Conservation (phyloP, 2,113 vertebrate genomes). For the Corvus cornix region DNA sequence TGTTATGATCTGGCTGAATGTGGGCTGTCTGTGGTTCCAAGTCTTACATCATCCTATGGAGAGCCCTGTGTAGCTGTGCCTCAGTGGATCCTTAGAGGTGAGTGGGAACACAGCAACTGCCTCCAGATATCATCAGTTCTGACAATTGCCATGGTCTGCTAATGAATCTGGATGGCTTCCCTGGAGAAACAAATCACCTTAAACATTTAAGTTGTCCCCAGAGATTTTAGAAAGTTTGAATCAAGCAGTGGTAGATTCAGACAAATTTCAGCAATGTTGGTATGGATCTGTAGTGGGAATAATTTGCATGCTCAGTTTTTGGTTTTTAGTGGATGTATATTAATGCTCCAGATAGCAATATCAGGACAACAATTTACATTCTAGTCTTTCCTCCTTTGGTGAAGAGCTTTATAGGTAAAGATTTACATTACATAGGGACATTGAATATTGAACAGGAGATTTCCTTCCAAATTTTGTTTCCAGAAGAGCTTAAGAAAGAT, state of each 20-base stretch:
- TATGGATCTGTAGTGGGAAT: neutral
- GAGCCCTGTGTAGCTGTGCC: neutral
- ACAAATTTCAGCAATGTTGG: neutral
- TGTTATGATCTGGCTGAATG: neutral
- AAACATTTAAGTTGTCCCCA: neutral
- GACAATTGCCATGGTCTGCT: neutral
- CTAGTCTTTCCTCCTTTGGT: neutral
- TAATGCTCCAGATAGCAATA: neutral
- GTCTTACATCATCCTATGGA: neutral
- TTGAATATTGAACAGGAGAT: slow-evolving; percentile 32
- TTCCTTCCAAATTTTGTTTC: slow-evolving; percentile 51
- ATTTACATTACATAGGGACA: neutral
- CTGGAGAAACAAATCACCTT: neutral
- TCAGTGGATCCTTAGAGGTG: neutral
- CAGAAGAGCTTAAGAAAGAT: slow-evolving; percentile 40
- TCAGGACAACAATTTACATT: slow-evolving; percentile 28
- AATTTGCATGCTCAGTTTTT: neutral
- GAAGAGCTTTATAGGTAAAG: neutral
- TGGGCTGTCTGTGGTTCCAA: neutral
- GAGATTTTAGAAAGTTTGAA: neutral
- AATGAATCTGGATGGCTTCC: neutral
- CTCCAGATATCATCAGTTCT: neutral
- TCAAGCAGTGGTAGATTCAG: neutral
- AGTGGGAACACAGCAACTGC: neutral
- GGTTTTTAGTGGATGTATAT: neutral